A percentile compares a stretch with the other conserved stretches of the same genome.
Conservation (phyloP, 2,888 invertebrate genomes). For the Drosophila melanosoma region DNA sequence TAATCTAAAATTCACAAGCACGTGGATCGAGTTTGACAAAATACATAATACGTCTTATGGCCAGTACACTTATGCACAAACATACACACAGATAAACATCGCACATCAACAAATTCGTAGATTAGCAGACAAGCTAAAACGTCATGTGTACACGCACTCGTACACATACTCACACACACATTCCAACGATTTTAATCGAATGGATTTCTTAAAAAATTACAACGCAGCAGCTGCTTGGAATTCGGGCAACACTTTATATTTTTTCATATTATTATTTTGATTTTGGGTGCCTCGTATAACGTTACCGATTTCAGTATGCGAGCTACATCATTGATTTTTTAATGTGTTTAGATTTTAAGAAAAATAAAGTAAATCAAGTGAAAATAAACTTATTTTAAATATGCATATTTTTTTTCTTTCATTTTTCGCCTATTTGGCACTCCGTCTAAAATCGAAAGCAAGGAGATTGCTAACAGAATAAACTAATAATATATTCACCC, state of each 20-base stretch:
- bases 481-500: background rate
- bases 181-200: background rate
- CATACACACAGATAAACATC: background rate
- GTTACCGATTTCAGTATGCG: background rate
- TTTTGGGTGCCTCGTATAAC: background rate
- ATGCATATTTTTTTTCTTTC: background rate
- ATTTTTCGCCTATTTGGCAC: background rate
- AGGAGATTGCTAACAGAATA: background rate
- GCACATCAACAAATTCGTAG: background rate
- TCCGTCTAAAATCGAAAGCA: background rate
- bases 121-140: background rate
- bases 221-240: background rate
- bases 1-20: background rate
- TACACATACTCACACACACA: background rate
- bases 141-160: background rate
- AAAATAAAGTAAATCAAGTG: background rate
- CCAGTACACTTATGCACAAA: background rate
- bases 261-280: background rate
- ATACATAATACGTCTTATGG: background rate
- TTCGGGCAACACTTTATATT: background rate
- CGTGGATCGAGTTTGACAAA: background rate
- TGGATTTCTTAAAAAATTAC: background rate
- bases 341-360: background rate
- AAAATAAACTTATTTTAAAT: background rate
- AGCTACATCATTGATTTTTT: background rate